Evolutionary conservation across 2,797 vertebrate species (phyloP), one percentile per base, ranked within the genome.

Genomic region (Epinephelus malabaricus): DNA sequence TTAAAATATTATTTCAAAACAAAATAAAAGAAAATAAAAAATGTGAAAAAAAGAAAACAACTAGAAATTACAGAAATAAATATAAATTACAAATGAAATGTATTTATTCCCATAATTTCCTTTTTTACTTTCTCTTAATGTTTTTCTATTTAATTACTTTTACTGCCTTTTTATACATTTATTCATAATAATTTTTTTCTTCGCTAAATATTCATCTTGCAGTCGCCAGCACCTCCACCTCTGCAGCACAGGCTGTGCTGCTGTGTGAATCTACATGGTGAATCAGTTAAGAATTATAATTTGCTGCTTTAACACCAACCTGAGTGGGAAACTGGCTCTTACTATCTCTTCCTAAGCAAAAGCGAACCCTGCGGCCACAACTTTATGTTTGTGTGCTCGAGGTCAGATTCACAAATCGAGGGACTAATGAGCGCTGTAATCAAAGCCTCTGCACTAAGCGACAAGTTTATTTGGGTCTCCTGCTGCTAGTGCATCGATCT

Each of bases 401-500:
- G 21, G 27, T 58, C 47, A 65, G 43, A 69, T 15, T 10, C 45
- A 56, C 43, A 66, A 74, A 79, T 58, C 7, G 6, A 18, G 4
- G 3, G 59, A 18, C 18, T 76, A 59, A 74, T 50, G 27, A 83
- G 69, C 8, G 68, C 63, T 19, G 54, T 50, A 63, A 79, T 85
- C 47, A 73, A 74, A 73, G 58, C 46, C 60, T 27, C 46, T 68
- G 50, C 73, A 69, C 15, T 69, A 55, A 74, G 38, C 0, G 9
- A 21, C 18, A 17, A 11, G 49, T 85, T 78, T 55, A 63, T 81
- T 63, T 11, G 30, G 9, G 27, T 49, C 38, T 70, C 75, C 69
- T 25, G 69, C 62, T 72, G 79, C 53, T 19, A 0, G 2, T 23
- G 34, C 73, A 83, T 82, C 18, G 10, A 80, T 76, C 23, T 66